These are phyloP conservation scores for Caenorhabditis parvicauda DNA, from an alignment of 2,888 invertebrate species.

Conservation along the genomic window DNA sequence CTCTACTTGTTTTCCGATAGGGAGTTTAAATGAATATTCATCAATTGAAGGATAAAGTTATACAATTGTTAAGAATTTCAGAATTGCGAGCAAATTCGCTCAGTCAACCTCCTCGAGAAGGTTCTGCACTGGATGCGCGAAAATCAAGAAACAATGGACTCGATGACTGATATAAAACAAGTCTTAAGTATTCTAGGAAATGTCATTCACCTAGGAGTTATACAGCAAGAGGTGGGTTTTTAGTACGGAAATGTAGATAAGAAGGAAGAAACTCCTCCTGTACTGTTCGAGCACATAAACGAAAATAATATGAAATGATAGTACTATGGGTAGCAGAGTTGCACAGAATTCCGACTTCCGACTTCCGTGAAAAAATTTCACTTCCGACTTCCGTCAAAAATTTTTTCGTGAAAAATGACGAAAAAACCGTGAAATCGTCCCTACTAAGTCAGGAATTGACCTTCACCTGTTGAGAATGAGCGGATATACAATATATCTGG, in stretches of 20 bases:
- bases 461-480: too few species aligned
- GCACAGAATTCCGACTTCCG: too few species aligned
- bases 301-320: too few species aligned
- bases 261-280: neutral
- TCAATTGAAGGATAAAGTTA: neutral
- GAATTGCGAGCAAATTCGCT: constrained; percentile 22
- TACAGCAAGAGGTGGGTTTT: constrained; percentile 36
- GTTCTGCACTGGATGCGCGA: constrained; percentile 24
- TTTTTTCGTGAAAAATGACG: too few species aligned
- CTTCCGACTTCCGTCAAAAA: too few species aligned
- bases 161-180: constrained; percentile 18
- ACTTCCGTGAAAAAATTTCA: too few species aligned
- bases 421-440: too few species aligned
- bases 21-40: neutral
- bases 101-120: constrained; percentile 25
- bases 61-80: constrained; percentile 4
- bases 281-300: too few species aligned
- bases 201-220: constrained; percentile 51
- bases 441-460: too few species aligned
- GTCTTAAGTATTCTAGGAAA: constrained; percentile 53
- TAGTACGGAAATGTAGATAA: neutral
- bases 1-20: too few species aligned
- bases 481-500: too few species aligned
- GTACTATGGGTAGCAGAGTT: too few species aligned
- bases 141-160: constrained; percentile 26